Base-by-base conservation (phyloP, 2,113 vertebrate species). In the Coryphaenoides rupestris region DNA sequence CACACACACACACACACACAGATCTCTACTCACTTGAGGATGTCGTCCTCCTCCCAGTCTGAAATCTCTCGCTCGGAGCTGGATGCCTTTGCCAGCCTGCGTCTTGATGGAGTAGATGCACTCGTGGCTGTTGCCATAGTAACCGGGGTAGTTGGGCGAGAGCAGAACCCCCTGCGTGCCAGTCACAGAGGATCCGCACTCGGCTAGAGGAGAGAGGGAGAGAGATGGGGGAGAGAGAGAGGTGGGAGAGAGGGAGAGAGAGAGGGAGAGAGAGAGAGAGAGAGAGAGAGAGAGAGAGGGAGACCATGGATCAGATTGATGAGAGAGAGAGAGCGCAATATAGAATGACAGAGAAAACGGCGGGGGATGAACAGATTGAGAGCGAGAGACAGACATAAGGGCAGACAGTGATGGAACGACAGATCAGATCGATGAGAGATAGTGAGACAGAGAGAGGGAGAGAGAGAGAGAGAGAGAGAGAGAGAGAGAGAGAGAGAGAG, bases 31-130 rank as follows among this genome's bases (percentile, higher is more conserved):
- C 88, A 98, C 96, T 94, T 98, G 58, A 99, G 91, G 33, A 94
- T 66, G 78, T 99, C 97, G 40, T 94, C 95, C 15, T 93, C 92
- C 60, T 95, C 91, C n/a, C 72, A 99, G 91, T 52, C 92, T 85
- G 52, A 99, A 99, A 19, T 94, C 92, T 60, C 91, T 90, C 63
- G 97, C 95, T 77, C 92, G 90, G 24, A 99, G 93, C 78, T 95
- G 96, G 81, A 99, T 95, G 19, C 97, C 96, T 76, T 98, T 98
- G 9, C 97, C 96, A 0, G 95, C 93, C 82, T 98, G 95, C 2
- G 94, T 98, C 89, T 96, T 95, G 91, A 99, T 96, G 83, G 95
- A 98, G 90, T 99, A 99, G 90, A 99, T 97, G 88, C 97, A 99
- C 79, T 98, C 96, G 0, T 99, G 97, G 89, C 94, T 91, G 92